These are phyloP conservation scores for Corythaeola cristata DNA, from an alignment of 2,113 vertebrate species.

Conservation along the genomic window DNA sequence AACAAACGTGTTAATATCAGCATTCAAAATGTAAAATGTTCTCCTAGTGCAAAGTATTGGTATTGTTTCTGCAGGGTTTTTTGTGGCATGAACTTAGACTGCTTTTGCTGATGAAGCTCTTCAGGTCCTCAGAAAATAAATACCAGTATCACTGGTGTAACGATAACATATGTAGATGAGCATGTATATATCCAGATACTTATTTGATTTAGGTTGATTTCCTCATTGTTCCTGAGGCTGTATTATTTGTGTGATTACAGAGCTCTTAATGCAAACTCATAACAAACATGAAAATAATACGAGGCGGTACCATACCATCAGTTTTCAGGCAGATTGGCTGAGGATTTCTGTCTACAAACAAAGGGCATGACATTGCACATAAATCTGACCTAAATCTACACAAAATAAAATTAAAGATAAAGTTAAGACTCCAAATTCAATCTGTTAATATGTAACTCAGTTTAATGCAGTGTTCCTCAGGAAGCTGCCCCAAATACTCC, in stretches of 20 bases:
- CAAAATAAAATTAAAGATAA: constrained; percentile 59
- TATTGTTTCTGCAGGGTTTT: not conserved
- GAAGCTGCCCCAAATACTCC: constrained; percentile 37
- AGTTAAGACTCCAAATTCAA: constrained; percentile 55
- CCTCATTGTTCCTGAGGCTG: constrained; percentile 46
- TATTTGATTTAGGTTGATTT: constrained; percentile 60
- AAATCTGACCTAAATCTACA: constrained; percentile 45
- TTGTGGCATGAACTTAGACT: not conserved
- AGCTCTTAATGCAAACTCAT: constrained; percentile 13
- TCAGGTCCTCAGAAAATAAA: constrained; percentile 15
- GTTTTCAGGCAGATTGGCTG: not conserved
- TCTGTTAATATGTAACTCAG: constrained; percentile 42
- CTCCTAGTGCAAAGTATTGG: not conserved
- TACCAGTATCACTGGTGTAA: constrained; percentile 6
- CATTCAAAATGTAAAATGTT: not conserved
- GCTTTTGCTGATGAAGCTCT: constrained; percentile 2
- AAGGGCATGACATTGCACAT: constrained; percentile 18
- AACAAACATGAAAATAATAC: constrained; percentile 25
- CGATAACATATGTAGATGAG: constrained; percentile 57
- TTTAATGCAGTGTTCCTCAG: constrained; percentile 50
- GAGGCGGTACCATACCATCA: not conserved
- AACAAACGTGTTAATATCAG: not conserved
- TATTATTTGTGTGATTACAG: constrained; percentile 57
- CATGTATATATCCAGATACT: constrained; percentile 32
- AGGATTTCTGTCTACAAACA: constrained; percentile 36